These are phyloP conservation scores for Drosophila tripunctata DNA, from an alignment of 2,888 invertebrate species.

Conservation along the genomic window DNA sequence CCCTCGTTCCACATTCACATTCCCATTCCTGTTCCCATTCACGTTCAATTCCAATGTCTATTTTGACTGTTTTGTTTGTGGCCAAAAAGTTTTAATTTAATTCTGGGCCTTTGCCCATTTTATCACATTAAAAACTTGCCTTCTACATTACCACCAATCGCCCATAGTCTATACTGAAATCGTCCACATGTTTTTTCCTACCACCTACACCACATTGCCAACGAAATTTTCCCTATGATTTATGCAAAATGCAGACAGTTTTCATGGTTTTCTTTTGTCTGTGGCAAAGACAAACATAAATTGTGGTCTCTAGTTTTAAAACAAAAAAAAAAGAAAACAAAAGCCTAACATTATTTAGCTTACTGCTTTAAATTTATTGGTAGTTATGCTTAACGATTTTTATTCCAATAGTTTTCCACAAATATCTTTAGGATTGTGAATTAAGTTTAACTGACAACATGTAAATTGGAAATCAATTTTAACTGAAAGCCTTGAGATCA, in stretches of 20 bases:
- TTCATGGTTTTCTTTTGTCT: conserved; percentile 9
- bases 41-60: neutral
- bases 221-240: conserved; percentile 37
- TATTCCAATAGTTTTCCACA: too few relatives aligned
- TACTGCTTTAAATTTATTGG: neutral
- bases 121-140: conserved; percentile 70
- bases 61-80: conserved; percentile 46
- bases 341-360: neutral
- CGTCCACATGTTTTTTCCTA: conserved; percentile 1
- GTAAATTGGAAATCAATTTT: too few relatives aligned
- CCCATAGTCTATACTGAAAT: conserved; percentile 5
- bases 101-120: conserved; percentile 43
- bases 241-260: conserved; percentile 38
- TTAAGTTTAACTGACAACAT: too few relatives aligned
- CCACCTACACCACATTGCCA: neutral
- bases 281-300: conserved; percentile 3
- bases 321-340: too few relatives aligned
- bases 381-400: too few relatives aligned
- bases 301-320: neutral
- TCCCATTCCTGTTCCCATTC: conserved; percentile 7
- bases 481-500: too few relatives aligned
- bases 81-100: conserved; percentile 70
- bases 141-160: conserved; percentile 4
- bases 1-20: conserved; percentile 14
- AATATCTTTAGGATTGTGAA: too few relatives aligned